Base-by-base conservation (phyloP, 2,113 vertebrate species). In the Campylomormyrus tamandua region DNA sequence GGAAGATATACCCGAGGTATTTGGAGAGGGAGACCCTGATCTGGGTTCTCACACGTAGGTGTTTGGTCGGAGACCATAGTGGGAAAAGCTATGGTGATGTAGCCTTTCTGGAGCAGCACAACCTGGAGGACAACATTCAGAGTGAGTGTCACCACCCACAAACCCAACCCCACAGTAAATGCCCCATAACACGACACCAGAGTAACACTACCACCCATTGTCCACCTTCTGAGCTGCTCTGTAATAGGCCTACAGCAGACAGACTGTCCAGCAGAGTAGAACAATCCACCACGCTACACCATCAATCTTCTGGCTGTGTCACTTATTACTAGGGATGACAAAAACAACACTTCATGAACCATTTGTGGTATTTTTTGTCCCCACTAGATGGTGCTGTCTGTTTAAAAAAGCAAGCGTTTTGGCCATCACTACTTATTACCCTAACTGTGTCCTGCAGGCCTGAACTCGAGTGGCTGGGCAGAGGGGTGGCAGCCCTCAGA, bases 31-130 rank as follows among this genome's bases (percentile, higher is more conserved):
- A 31, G 27, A 46, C 31, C 0, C 83, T 85, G 21, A 85, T 21
- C 24, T 48, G 11, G 52, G 24, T 27, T 56, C 62, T 91, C 87
- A 66, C 89, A 3, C 87, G 31, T n/a, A 97, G 97, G 92, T 98
- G 97, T 90, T 93, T 98, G 84, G 95, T 97, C 92, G 97, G 97
- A 91, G 97, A 97, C 93, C 93, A 92, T 87, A 96, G 92, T 90
- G 96, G 97, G 66, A 97, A 96, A 92, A 98, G 95, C 93, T 97
- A 96, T 0, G 97, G 97, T 24, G 97, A 98, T 27, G 96, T 98
- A 62, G 97, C 97, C 89, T 97, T 98, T 89, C 92, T 98, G 62
- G 97, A 98, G 92, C 96, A 98, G 48, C 95, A 96, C 90, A 97
- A 95, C 91, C 94, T 98, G 48, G 95, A 96, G 39, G 92, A 93